Base-by-base conservation (phyloP, 2,888 invertebrate species). In the Parthenolecanium corni region DNA sequence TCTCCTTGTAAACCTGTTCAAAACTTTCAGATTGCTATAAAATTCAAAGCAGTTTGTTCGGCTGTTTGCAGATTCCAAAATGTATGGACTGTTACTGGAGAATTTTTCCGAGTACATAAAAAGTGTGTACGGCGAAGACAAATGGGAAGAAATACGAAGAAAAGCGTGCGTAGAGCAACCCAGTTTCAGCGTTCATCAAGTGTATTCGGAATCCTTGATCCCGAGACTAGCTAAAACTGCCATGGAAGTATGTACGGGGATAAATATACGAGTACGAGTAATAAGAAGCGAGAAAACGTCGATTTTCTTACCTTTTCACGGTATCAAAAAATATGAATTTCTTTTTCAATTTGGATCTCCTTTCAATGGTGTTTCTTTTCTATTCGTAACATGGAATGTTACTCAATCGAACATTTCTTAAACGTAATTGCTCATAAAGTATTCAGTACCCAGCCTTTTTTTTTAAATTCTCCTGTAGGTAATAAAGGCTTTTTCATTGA, bases 1-100 rank as follows among this genome's bases (percentile, higher is more conserved):
- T n/a, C n/a, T n/a, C n/a, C n/a, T n/a, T n/a, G n/a, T n/a, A n/a
- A n/a, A n/a, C n/a, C n/a, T n/a, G n/a, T n/a, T n/a, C n/a, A n/a
- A n/a, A n/a, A n/a, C n/a, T n/a, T n/a, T n/a, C n/a, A n/a, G n/a
- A n/a, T n/a, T n/a, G n/a, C n/a, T n/a, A n/a, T n/a, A n/a, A n/a
- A n/a, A n/a, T n/a, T n/a, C n/a, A n/a, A n/a, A n/a, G n/a, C n/a
- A 38, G 36, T 23, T 53, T 53, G 2, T 20, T 38, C n/a, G n/a
- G n/a, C n/a, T 31, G 31, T 31, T 31, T 9, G 9, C 31, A 31
- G 31, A 31, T 31, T 31, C 5, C 36, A 69, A 65, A 54, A 96
- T 97, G 97, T 97, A 97, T 79, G 97, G 97, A 38, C 79, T 97
- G 67, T 82, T 97, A 46, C 77, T 97, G 70, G 95, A 96, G 75